Conservation (phyloP, 2,797 vertebrate genomes). For the Selene dorsalis region DNA sequence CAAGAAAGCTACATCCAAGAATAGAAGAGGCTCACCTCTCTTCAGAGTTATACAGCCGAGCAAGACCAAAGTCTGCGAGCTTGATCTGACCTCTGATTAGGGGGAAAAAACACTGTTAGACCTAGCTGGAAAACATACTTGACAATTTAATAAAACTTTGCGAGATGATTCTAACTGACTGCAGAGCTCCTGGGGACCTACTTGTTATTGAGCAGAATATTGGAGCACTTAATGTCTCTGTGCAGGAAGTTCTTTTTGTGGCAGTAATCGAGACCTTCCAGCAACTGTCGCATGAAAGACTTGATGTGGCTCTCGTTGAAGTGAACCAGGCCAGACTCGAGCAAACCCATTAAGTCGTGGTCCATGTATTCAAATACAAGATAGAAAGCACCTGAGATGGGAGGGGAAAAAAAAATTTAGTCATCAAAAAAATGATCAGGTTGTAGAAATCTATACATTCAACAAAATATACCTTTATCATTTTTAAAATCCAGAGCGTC, state of each 20-base stretch:
- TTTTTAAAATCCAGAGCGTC: constrained; percentile 99
- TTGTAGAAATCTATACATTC: too few species aligned
- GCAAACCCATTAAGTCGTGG: constrained; percentile 98
- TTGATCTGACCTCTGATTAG: constrained; percentile 95
- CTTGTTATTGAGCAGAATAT: constrained; percentile 99
- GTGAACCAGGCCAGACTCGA: constrained; percentile 97
- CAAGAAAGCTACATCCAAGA: neutral
- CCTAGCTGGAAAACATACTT: neutral
- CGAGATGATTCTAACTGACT: neutral
- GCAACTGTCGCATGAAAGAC: constrained; percentile 98
- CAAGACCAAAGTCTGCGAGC: constrained; percentile 97
- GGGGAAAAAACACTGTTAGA: constrained; percentile 4
- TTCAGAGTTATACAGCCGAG: constrained; percentile 98
- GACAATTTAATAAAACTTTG: neutral
- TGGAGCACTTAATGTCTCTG: constrained; percentile 98
- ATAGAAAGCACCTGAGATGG: constrained; percentile 93
- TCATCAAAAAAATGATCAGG: neutral
- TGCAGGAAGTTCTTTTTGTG: constrained; percentile 99
- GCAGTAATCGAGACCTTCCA: constrained; percentile 99
- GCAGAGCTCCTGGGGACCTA: constrained; percentile 56
- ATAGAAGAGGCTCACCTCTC: constrained; percentile 88
- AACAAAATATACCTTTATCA: constrained; percentile 89
- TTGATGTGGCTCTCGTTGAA: constrained; percentile 99
- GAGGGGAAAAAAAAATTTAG: neutral
- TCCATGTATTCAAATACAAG: constrained; percentile 99